phyloP scores from a whole-genome alignment of 2,113 vertebrate species.

The Sardina pilchardus region DNA sequence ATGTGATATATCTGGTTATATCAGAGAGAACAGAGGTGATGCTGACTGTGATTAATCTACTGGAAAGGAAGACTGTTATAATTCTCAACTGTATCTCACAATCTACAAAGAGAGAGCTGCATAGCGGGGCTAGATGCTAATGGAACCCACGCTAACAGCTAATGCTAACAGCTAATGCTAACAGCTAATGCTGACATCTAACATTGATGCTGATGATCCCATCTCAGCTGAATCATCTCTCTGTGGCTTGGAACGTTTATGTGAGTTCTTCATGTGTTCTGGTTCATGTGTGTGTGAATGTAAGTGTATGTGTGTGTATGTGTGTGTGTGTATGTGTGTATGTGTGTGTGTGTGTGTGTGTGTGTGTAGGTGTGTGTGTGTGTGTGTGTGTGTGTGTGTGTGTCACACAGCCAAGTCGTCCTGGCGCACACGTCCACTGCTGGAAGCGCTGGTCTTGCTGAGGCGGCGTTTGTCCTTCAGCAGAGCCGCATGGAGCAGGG shows the following conservation, averaged over 20 bases:
- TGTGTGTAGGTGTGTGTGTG: background rate
- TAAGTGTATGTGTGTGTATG: background rate
- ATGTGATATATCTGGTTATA: background rate
- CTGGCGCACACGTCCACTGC: constrained; percentile 84
- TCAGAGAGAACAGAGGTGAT: background rate
- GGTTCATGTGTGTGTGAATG: background rate
- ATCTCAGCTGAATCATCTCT: background rate
- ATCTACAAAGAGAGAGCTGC: too few species aligned
- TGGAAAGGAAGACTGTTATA: background rate
- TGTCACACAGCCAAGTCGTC: constrained; percentile 85
- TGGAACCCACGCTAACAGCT: background rate
- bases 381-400: constrained; percentile 2
- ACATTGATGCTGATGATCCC: background rate
- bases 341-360: background rate
- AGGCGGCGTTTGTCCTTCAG: constrained; percentile 81
- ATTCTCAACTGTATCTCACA: too few species aligned
- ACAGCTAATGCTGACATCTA: background rate
- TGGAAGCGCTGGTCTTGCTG: constrained; percentile 85
- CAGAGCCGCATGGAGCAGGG: constrained; percentile 61
- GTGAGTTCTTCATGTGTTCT: too few species aligned
- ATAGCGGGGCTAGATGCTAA: too few species aligned
- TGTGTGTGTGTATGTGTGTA: background rate
- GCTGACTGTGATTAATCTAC: background rate
- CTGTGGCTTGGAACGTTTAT: background rate
- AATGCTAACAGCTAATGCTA: background rate